These are phyloP conservation scores for Cyphomyrus plagiostoma DNA, from an alignment of 2,113 vertebrate genomes.

Conservation along the genomic window DNA sequence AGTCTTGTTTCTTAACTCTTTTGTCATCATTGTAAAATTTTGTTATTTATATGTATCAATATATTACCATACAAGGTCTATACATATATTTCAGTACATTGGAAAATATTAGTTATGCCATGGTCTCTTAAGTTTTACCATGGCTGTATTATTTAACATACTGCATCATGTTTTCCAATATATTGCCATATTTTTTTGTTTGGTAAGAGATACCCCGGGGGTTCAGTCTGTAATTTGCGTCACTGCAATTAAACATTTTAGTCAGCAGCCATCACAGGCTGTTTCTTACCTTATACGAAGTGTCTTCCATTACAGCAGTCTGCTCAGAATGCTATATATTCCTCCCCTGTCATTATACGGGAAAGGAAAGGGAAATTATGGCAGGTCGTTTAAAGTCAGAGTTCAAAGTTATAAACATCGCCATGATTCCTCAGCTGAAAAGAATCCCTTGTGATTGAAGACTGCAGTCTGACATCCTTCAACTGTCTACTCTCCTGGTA, in stretches of 20 bases:
- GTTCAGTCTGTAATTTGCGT: not conserved
- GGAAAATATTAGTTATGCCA: too few relatives aligned
- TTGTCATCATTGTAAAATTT: too few relatives aligned
- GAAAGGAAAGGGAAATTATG: not conserved
- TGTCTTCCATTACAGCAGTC: not conserved
- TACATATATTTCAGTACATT: too few relatives aligned
- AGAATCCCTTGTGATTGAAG: not conserved
- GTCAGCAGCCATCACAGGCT: not conserved
- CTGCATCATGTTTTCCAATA: too few relatives aligned
- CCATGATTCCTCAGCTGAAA: not conserved
- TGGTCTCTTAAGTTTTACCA: too few relatives aligned
- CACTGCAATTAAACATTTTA: not conserved
- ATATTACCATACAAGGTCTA: too few relatives aligned
- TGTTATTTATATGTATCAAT: too few relatives aligned
- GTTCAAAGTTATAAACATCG: not conserved
- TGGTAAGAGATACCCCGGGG: not conserved
- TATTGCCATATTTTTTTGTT: not conserved
- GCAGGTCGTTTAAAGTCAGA: not conserved
- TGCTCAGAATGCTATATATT: not conserved
- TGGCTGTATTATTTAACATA: too few relatives aligned
- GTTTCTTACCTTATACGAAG: not conserved
- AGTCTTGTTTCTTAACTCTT: too few relatives aligned
- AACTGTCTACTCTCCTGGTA: not conserved
- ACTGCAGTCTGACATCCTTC: not conserved
- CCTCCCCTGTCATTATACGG: not conserved